phyloP scores from a whole-genome alignment of 23 tunicate genomes.

The Diplosoma virens region DNA sequence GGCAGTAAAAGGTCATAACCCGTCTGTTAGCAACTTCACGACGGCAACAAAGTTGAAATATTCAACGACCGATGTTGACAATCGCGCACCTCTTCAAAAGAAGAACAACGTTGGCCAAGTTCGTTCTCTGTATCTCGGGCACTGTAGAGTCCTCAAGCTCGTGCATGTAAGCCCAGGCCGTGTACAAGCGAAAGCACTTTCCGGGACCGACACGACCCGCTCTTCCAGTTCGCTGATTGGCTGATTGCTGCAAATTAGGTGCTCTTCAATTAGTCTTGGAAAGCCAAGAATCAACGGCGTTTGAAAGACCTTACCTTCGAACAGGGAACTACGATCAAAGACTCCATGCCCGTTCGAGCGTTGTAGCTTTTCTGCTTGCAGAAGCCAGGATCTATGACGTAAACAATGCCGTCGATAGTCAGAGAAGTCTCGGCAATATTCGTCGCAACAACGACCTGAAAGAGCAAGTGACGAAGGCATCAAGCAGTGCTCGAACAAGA shows the following conservation, averaged over 20 bases:
- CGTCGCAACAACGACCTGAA: conserved; percentile 89
- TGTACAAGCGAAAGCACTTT: conserved; percentile 93
- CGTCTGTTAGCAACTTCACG: no score
- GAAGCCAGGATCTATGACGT: conserved; percentile 97
- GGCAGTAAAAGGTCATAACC: no score
- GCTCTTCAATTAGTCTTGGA: neutral
- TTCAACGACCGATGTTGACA: no score
- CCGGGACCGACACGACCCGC: conserved; percentile 99
- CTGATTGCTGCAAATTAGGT: conserved; percentile 52
- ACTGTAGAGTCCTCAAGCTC: conserved; percentile 89
- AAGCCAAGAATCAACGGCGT: neutral
- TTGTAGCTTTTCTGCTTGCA: conserved; percentile 96
- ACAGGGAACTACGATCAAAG: conserved; percentile 91
- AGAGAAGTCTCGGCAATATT: conserved; percentile 97
- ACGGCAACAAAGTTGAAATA: no score
- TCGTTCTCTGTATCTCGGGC: conserved; percentile 93
- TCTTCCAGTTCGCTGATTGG: conserved; percentile 92
- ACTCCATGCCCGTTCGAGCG: conserved; percentile 97
- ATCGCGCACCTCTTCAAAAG: conserved; percentile 70
- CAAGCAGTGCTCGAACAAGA: no score
- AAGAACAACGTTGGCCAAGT: conserved; percentile 94
- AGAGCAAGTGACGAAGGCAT: no score
- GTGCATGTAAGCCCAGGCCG: conserved; percentile 96
- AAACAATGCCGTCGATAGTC: conserved; percentile 93
- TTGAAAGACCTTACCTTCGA: conserved; percentile 45